Conservation (phyloP, 2,113 vertebrate species). For the Phaetusa simplex region DNA sequence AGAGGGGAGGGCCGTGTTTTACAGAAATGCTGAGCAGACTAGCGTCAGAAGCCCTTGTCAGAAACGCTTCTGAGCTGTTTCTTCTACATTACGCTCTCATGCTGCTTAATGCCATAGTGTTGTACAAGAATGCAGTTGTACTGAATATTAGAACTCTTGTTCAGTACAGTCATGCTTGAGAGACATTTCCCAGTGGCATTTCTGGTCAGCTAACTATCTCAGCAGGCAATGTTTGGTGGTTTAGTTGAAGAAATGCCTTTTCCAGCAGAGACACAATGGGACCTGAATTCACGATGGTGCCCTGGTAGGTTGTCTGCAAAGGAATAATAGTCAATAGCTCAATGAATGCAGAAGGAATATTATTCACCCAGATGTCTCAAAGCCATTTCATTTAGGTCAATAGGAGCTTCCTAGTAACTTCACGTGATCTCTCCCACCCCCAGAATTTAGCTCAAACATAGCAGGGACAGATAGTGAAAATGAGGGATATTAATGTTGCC, state of each 20-base stretch:
- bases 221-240: neutral
- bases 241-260: neutral
- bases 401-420: neutral
- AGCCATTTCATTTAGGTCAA: neutral
- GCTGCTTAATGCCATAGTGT: fast-evolving
- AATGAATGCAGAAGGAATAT: neutral
- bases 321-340: neutral
- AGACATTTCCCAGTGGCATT: neutral
- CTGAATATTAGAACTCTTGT: neutral
- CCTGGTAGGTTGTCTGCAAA: neutral
- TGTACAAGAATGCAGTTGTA: neutral
- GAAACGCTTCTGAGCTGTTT: neutral
- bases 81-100: neutral
- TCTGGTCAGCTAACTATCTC: neutral
- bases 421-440: neutral
- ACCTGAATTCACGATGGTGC: neutral
- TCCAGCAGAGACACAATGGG: neutral
- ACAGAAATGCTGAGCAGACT: neutral
- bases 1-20: neutral
- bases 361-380: neutral
- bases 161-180: neutral
- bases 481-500: neutral
- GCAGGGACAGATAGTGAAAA: neutral
- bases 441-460: neutral
- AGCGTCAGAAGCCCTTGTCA: neutral